phyloP scores from a whole-genome alignment of 1,140 invertebrate species.

The Diachasmimorpha longicaudata region DNA sequence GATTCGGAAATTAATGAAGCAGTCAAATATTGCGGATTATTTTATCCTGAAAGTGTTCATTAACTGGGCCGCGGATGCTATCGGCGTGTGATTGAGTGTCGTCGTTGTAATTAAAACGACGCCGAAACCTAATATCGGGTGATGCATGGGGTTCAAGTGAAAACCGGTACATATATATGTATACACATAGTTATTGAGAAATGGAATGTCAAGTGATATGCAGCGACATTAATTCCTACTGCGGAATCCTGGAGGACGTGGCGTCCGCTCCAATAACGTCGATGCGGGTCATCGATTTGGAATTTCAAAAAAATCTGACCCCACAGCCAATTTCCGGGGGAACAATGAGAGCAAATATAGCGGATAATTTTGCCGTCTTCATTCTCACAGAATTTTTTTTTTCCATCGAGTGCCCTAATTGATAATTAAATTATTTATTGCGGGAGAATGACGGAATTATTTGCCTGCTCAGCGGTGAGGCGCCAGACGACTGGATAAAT shows the following conservation, averaged over 20 bases:
- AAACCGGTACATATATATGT: not conserved
- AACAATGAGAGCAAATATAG: too few relatives aligned
- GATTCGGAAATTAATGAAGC: too few relatives aligned
- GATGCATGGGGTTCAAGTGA: not conserved
- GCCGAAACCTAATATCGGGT: not conserved
- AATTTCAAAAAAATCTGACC: not conserved
- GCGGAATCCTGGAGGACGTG: not conserved
- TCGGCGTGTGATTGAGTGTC: not conserved
- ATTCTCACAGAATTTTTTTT: not conserved
- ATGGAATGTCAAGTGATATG: not conserved
- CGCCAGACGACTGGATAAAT: too few relatives aligned
- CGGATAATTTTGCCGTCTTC: not conserved
- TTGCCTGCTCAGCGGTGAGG: too few relatives aligned
- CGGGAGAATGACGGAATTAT: too few relatives aligned
- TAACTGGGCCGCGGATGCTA: not conserved
- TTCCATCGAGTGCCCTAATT: too few relatives aligned
- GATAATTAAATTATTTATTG: too few relatives aligned
- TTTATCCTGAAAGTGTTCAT: too few relatives aligned
- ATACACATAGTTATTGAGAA: not conserved
- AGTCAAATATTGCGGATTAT: too few relatives aligned
- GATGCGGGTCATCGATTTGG: not conserved
- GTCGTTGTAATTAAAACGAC: not conserved
- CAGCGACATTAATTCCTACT: not conserved
- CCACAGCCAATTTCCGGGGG: too few relatives aligned
- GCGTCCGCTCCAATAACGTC: not conserved